Percentiles rank a stretch among this genome's conserved stretches.
These are phyloP conservation scores for Lasioglossum oenotherae DNA, from an alignment of 2,888 invertebrate species.

Conservation along the genomic window DNA sequence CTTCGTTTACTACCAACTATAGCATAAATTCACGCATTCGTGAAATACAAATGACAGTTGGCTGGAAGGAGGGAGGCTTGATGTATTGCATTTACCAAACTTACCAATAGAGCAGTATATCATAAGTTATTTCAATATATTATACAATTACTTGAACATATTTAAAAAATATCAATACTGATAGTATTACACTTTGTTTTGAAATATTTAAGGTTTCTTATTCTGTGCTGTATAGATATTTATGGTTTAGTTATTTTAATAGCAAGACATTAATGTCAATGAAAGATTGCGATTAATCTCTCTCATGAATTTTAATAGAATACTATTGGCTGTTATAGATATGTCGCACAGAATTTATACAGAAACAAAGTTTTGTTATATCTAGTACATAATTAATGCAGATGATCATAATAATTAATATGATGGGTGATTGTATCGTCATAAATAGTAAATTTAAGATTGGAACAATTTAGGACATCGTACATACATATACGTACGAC, in stretches of 20 bases:
- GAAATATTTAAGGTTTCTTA: slow-evolving; percentile 1
- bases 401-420: slow-evolving; percentile 17
- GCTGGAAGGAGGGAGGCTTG: neutral
- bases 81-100: slow-evolving; percentile 18
- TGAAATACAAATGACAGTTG: slow-evolving; percentile 20
- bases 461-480: neutral
- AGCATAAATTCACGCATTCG: slow-evolving; percentile 40
- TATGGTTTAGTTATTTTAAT: slow-evolving; percentile 8
- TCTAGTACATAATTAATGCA: neutral
- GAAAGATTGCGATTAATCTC: slow-evolving; percentile 8
- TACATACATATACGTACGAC: neutral
- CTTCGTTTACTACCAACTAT: slow-evolving; percentile 65
- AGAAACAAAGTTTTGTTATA: slow-evolving; percentile 26
- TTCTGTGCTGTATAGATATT: slow-evolving; percentile 36
- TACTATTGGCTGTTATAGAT: slow-evolving; percentile 2
- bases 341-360: slow-evolving; percentile 24
- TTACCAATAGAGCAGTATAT: slow-evolving; percentile 12
- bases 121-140: slow-evolving; percentile 16
- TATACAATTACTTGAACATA: slow-evolving; percentile 7
- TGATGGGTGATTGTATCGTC: slow-evolving; percentile 3
- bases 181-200: slow-evolving; percentile 1
- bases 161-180: slow-evolving; percentile 16
- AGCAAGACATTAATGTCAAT: neutral
- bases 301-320: slow-evolving; percentile 18
- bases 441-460: slow-evolving; percentile 1